phyloP scores from a whole-genome alignment of 2,797 vertebrate species.

The Onychomys torridus region DNA sequence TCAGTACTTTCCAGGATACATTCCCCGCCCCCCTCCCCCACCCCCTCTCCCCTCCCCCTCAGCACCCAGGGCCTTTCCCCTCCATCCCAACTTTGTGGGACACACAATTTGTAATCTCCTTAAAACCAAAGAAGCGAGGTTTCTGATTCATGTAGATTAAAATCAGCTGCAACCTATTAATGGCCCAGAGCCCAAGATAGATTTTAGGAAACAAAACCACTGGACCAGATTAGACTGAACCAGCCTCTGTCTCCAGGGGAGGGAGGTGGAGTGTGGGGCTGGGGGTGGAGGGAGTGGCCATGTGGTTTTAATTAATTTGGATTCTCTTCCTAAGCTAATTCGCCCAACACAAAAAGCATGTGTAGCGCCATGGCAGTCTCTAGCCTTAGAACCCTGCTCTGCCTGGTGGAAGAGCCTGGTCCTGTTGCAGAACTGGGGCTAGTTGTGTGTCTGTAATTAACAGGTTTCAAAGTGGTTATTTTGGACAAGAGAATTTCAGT shows the following conservation, averaged over 20 bases:
- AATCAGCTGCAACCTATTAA: conserved; percentile 89
- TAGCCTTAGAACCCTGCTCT: conserved; percentile 81
- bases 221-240: conserved; percentile 87
- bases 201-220: conserved; percentile 89
- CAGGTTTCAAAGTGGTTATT: conserved; percentile 86
- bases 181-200: conserved; percentile 85
- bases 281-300: conserved; percentile 82
- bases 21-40: background rate
- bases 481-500: conserved; percentile 86
- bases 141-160: conserved; percentile 89
- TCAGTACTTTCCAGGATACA: conserved; percentile 76
- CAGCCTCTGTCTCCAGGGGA: conserved; percentile 87
- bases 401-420: conserved; percentile 83
- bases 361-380: conserved; percentile 78
- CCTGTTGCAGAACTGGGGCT: conserved; percentile 80
- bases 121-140: conserved; percentile 85
- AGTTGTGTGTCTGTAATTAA: conserved; percentile 87
- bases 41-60: background rate
- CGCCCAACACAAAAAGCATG: conserved; percentile 87
- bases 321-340: conserved; percentile 89
- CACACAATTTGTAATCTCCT: conserved; percentile 88
- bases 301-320: conserved; percentile 89
- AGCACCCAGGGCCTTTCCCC: conserved; percentile 54
- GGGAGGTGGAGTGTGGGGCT: conserved; percentile 77
- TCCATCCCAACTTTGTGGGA: conserved; percentile 82